Percentiles rank a stretch among this genome's conserved stretches.
phyloP scores from a whole-genome alignment of 2,888 invertebrate genomes.

The Cloeon dipterum region DNA sequence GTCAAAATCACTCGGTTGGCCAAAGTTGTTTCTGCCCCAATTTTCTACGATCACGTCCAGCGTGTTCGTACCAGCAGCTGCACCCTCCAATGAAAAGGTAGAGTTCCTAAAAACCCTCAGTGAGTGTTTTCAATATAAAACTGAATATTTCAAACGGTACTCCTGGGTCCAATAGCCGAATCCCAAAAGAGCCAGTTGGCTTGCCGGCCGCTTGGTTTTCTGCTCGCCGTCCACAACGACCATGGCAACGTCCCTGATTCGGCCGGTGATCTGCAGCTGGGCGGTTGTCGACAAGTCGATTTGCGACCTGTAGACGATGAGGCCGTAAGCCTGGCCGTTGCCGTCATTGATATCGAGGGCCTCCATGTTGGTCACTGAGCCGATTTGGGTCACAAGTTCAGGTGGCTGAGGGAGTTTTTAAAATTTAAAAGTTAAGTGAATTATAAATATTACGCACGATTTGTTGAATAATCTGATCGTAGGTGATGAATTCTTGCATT shows the following conservation, averaged over 20 bases:
- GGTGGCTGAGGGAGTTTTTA: no score
- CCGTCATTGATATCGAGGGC: constrained; percentile 6
- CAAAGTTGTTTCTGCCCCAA: constrained; percentile 57
- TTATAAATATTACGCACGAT: not conserved
- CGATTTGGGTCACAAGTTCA: no score
- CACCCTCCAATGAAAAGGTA: no score
- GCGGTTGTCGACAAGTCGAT: constrained; percentile 11
- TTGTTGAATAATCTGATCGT: not conserved
- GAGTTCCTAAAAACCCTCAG: no score
- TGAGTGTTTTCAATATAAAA: no score
- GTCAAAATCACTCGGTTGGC: constrained; percentile 14
- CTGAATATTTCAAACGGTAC: no score
- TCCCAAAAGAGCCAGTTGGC: constrained; percentile 13
- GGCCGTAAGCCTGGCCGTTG: constrained; percentile 31
- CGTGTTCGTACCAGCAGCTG: constrained; percentile 11
- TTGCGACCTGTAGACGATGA: constrained; percentile 24
- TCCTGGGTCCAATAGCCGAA: constrained; percentile 22
- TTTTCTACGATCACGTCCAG: constrained; percentile 36
- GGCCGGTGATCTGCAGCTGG: constrained; percentile 17
- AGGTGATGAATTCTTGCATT: not conserved
- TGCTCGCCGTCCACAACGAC: constrained; percentile 22
- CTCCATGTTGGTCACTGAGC: constrained; percentile 3
- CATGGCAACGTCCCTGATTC: constrained; percentile 25
- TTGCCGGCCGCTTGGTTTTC: constrained; percentile 16
- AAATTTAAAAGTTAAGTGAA: not conserved